Percentiles rank a stretch among this genome's conserved stretches.
Conservation (phyloP, 2,888 invertebrate genomes). For the Ennomos fuscantarius region DNA sequence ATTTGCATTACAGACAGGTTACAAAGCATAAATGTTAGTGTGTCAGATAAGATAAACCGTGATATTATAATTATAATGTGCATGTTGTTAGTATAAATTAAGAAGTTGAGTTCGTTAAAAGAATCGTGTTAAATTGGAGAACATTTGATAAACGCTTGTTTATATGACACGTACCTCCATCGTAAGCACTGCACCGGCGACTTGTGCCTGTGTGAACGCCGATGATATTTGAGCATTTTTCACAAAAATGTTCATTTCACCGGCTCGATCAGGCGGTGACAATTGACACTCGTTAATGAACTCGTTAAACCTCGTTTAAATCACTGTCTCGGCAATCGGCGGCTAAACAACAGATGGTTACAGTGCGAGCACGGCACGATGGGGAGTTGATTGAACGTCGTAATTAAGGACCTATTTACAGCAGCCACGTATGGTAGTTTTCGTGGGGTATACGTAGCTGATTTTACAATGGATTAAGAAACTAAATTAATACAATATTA, state of each 20-base stretch:
- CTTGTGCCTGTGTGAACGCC: constrained; percentile 81
- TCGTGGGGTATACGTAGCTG: constrained; percentile 6
- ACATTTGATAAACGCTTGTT: background rate
- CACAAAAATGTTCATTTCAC: constrained; percentile 81
- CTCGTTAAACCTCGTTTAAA: constrained; percentile 51
- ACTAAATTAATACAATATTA: too few species aligned
- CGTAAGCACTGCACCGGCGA: constrained; percentile 79
- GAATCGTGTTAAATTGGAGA: background rate
- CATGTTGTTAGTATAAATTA: too few species aligned
- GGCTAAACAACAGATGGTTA: constrained; percentile 51
- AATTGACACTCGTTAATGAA: constrained; percentile 42
- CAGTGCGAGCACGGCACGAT: constrained; percentile 48
- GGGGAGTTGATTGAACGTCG: constrained; percentile 43
- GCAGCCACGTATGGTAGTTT: constrained; percentile 36
- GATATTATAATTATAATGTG: too few species aligned
- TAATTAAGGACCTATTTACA: constrained; percentile 45
- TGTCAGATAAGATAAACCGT: too few species aligned
- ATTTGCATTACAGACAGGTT: too few species aligned
- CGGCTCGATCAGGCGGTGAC: constrained; percentile 48
- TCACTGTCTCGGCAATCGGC: constrained; percentile 49
- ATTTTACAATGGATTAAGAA: too few species aligned
- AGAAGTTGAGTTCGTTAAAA: background rate
- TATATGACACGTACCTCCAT: constrained; percentile 73
- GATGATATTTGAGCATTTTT: constrained; percentile 85
- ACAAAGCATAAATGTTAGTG: too few species aligned